A percentile compares a stretch with the other conserved stretches of the same genome.
phyloP scores from a whole-genome alignment of 92 coral and sea anemone species.

The Parazoanthus atlanticus region DNA sequence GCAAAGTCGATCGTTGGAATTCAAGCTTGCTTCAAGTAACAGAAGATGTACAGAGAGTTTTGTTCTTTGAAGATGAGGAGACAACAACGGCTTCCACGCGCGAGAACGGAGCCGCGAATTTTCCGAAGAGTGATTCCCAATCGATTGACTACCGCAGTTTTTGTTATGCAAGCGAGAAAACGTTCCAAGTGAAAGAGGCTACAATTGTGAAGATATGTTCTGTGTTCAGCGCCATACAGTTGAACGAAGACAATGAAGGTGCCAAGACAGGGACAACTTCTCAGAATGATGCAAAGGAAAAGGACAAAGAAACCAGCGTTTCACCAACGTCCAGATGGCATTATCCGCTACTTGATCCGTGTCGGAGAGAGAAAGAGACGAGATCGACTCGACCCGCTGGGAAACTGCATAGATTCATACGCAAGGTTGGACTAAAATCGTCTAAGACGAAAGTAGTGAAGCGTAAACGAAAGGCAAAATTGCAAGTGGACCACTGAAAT shows the following conservation, averaged over 20 bases:
- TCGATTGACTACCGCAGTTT: neutral
- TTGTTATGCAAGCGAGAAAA: conserved; percentile 32
- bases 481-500: neutral
- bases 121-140: neutral
- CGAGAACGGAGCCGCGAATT: neutral
- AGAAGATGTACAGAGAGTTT: neutral
- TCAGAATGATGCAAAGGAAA: neutral
- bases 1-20: neutral
- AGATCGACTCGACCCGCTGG: conserved; percentile 1
- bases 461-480: conserved; percentile 32
- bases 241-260: neutral
- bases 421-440: conserved; percentile 20
- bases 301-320: neutral
- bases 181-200: conserved; percentile 38
- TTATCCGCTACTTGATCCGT: conserved; percentile 25
- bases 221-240: conserved; percentile 23
- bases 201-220: conserved; percentile 33
- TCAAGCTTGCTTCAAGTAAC: conserved; percentile 4
- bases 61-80: neutral
- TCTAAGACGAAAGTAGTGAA: conserved; percentile 3
- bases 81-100: neutral
- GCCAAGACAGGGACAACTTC: neutral
- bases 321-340: conserved; percentile 34
- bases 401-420: conserved; percentile 24
- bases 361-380: conserved; percentile 16